Percentiles rank a stretch among this genome's conserved stretches.
Conservation (phyloP, 2,113 vertebrate species). For the Pavo muticus region DNA sequence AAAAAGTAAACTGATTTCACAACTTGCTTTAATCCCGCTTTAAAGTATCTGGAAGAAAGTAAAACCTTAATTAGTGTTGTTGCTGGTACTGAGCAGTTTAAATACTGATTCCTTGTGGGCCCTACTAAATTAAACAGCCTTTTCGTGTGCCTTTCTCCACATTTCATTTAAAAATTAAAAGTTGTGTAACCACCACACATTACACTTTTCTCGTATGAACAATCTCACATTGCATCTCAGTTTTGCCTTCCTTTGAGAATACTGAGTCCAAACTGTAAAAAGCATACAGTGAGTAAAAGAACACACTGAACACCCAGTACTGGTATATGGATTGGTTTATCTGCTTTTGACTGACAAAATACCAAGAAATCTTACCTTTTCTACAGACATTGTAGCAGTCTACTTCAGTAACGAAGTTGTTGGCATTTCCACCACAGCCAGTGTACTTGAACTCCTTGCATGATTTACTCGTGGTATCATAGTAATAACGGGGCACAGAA, state of each 20-base stretch:
- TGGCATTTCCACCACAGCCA: constrained; percentile 91
- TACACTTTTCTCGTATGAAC: background rate
- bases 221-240: background rate
- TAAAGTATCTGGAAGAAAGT: background rate
- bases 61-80: background rate
- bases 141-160: background rate
- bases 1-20: background rate
- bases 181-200: background rate
- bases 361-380: constrained; percentile 74
- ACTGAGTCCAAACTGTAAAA: background rate
- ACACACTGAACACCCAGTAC: background rate
- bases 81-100: background rate
- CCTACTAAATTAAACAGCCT: background rate
- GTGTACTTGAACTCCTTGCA: constrained; percentile 89
- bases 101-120: background rate
- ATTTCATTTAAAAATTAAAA: background rate
- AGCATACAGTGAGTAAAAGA: background rate
- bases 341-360: background rate
- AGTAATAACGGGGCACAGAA: constrained; percentile 89
- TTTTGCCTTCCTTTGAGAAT: background rate
- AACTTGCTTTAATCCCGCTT: background rate
- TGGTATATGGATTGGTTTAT: background rate
- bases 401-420: constrained; percentile 86
- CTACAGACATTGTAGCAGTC: constrained; percentile 84
- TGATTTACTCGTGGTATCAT: constrained; percentile 77